Conservation (phyloP, 2,888 invertebrate genomes). For the Pheosia tremula region DNA sequence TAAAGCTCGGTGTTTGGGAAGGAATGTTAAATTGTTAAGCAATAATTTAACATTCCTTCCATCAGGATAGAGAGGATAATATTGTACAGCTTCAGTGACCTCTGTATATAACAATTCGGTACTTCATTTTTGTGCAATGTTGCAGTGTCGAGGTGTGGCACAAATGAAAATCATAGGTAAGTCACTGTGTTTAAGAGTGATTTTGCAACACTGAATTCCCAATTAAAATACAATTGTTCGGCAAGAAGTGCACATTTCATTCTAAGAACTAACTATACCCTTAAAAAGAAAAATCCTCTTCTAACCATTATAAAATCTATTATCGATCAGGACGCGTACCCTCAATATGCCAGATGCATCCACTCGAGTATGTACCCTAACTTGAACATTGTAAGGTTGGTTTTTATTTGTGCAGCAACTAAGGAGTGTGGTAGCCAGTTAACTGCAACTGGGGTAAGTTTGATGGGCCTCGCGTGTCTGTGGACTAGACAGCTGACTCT, state of each 20-base stretch:
- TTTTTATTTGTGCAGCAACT: not conserved
- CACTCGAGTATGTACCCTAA: slow-evolving; percentile 9
- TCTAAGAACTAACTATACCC: not conserved
- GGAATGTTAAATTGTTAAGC: not conserved
- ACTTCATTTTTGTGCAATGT: too few relatives aligned
- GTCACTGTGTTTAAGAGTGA: too few relatives aligned
- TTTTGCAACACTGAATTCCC: too few relatives aligned
- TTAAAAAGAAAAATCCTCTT: slow-evolving; percentile 21
- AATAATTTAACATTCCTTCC: too few relatives aligned
- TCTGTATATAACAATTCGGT: too few relatives aligned
- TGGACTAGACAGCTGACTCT: slow-evolving; percentile 44
- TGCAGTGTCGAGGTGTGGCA: too few relatives aligned
- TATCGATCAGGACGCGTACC: slow-evolving; percentile 39
- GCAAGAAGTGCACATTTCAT: not conserved
- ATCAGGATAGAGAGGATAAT: too few relatives aligned
- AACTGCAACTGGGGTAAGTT: slow-evolving; percentile 47
- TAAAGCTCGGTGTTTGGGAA: slow-evolving; percentile 17
- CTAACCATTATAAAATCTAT: slow-evolving; percentile 37
- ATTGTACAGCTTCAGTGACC: too few relatives aligned
- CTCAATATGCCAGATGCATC: slow-evolving; percentile 19
- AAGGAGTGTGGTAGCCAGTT: slow-evolving; percentile 39
- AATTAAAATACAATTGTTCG: too few relatives aligned
- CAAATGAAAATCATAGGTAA: too few relatives aligned
- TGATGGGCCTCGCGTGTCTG: slow-evolving; percentile 50
- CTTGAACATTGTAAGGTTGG: fast-evolving